Percentiles rank a stretch among this genome's conserved stretches.
Evolutionary conservation across 2,113 vertebrate species (phyloP).

Genomic region (Scolopax mira): DNA sequence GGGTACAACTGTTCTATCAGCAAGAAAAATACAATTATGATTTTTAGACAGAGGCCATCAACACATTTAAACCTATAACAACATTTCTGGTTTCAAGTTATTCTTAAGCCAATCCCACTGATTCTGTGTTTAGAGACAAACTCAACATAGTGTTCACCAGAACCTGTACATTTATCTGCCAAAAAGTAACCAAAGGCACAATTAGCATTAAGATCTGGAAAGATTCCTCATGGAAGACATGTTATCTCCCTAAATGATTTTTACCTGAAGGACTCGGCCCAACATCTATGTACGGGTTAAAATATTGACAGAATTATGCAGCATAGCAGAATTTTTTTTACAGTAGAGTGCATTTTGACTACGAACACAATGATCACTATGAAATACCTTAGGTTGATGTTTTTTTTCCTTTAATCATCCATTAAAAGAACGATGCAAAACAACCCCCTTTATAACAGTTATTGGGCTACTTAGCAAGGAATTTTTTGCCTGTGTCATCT

Average conservation of each 20-base stretch:
- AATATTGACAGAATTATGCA: neutral
- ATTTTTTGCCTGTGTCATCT: neutral
- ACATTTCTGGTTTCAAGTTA: neutral
- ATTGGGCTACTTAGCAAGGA: neutral
- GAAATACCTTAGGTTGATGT: neutral
- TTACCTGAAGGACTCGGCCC: neutral
- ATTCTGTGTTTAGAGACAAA: neutral
- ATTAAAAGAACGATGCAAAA: neutral
- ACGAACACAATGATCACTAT: neutral
- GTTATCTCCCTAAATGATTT: neutral
- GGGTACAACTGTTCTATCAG: neutral
- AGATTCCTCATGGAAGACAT: neutral
- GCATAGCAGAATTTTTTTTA: neutral
- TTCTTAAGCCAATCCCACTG: neutral
- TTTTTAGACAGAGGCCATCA: neutral
- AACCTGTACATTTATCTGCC: neutral
- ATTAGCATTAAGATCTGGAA: neutral
- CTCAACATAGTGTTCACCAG: neutral
- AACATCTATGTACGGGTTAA: neutral
- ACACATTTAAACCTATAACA: neutral
- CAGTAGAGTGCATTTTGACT: neutral
- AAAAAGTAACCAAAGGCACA: neutral
- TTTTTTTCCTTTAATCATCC: neutral
- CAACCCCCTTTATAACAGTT: neutral
- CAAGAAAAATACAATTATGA: neutral